These are phyloP conservation scores for Agriopis leucophaearia DNA, from an alignment of 2,888 invertebrate species.

Conservation along the genomic window DNA sequence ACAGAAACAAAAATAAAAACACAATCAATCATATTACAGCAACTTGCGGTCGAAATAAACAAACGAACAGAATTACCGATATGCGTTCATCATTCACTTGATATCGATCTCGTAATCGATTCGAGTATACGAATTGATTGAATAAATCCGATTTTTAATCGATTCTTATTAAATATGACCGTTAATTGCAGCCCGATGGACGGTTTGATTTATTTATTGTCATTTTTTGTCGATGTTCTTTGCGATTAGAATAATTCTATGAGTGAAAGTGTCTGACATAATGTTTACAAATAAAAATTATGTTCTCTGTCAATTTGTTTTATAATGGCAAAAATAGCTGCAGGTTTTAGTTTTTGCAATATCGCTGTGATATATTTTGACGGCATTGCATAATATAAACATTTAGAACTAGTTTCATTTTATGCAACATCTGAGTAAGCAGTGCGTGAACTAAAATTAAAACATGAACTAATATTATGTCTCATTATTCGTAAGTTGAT, in stretches of 20 bases:
- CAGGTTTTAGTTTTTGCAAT: constrained; percentile 24
- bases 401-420: constrained; percentile 18
- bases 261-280: constrained; percentile 56
- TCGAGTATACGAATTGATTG: constrained; percentile 64
- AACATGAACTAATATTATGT: constrained; percentile 42
- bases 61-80: constrained; percentile 35
- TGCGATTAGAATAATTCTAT: constrained; percentile 43
- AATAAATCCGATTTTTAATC: constrained; percentile 72
- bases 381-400: constrained; percentile 13
- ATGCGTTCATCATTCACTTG: constrained; percentile 59
- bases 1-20: constrained; percentile 21
- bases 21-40: constrained; percentile 27
- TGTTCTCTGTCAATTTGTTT: constrained; percentile 30
- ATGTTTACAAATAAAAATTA: constrained; percentile 37
- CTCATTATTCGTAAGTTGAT: constrained; percentile 62
- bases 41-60: constrained; percentile 30
- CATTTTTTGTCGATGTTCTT: constrained; percentile 36
- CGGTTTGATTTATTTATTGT: constrained; percentile 61
- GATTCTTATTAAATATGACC: constrained; percentile 71
- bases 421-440: constrained; percentile 26
- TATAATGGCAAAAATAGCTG: constrained; percentile 30
- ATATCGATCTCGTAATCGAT: constrained; percentile 66
- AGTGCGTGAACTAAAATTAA: constrained; percentile 28
- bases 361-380: constrained; percentile 23
- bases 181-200: constrained; percentile 61